A percentile compares a stretch with the other conserved stretches of the same genome.
These are phyloP conservation scores for Eulemur coronatus DNA, from an alignment of 2,797 vertebrate genomes.

Conservation along the genomic window DNA sequence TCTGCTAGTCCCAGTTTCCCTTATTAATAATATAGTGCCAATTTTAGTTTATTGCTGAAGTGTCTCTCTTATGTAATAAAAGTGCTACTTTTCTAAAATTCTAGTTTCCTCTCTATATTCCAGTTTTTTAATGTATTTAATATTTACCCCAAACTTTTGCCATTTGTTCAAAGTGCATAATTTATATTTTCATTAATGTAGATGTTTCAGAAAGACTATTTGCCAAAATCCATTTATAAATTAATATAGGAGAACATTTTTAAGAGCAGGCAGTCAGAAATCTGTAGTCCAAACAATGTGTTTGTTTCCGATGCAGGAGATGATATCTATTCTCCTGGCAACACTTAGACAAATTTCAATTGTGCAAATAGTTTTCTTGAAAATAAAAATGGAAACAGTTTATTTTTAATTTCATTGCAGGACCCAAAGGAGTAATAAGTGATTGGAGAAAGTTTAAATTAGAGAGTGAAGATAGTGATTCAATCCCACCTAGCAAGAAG, in stretches of 20 bases:
- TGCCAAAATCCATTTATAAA: conserved; percentile 9
- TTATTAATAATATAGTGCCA: neutral
- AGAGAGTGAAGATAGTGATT: conserved; percentile 93
- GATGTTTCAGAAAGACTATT: conserved; percentile 18
- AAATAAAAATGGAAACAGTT: conserved; percentile 34
- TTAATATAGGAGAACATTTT: neutral
- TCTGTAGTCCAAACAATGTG: neutral
- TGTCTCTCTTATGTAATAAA: neutral
- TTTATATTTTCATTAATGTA: conserved; percentile 7
- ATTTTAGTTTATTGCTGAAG: neutral
- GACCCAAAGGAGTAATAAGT: conserved; percentile 98
- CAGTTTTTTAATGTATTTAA: conserved; percentile 8
- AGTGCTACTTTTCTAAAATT: conserved; percentile 14
- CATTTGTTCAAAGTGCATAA: neutral
- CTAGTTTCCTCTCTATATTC: neutral
- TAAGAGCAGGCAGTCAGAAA: neutral
- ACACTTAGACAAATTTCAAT: fast-evolving
- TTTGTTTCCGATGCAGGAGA: neutral
- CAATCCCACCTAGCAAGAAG: conserved; percentile 89
- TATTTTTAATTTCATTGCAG: conserved; percentile 81
- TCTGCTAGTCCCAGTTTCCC: neutral
- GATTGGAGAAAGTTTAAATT: conserved; percentile 99
- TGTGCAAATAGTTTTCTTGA: neutral
- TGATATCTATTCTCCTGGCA: neutral
- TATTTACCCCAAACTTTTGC: neutral